Evolutionary conservation across 2,113 vertebrate species (phyloP), one percentile per base, ranked within the genome.

Genomic region (Gobio gobio): DNA sequence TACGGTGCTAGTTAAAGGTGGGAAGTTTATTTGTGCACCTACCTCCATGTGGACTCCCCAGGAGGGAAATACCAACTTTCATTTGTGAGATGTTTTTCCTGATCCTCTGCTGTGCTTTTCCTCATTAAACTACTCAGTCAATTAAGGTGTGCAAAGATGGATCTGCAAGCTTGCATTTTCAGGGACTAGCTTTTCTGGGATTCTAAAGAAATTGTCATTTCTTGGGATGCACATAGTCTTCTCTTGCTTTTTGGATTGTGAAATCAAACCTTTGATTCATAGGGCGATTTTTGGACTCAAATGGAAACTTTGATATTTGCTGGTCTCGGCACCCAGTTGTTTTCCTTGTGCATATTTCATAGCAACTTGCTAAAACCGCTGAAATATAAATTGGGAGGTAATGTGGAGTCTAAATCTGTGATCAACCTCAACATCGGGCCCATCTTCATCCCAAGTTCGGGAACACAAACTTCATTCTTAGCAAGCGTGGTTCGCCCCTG

Each of bases 401-500:
- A 83, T 58, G 81, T n/a, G 20, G 47, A 72, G 22, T 72, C 12
- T 43, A 83, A 72, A 73, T 24, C 51, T 56, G 47, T 83, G 64
- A 83, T 36, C 49, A 40, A 26, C 40, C 63, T 7, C 24, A 64
- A 0, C 43, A 8, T 29, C 49, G 58, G 33, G 54, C 58, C 22
- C 16, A 29, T 81, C 14, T 33, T 66, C 43, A 33, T 26, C 10
- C 24, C 24, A 63, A 47, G 10, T 45, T 80, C 14, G 3, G 10
- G 22, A 20, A 47, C 2, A 4, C 45, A 5, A 36, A 36, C 45
- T 54, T 54, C 16, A 54, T 82, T 72, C 13, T 43, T 58, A 12
- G 12, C n/a, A 18, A 70, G 54, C 83, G 87, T 77, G 85, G 89
- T 87, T 86, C n/a, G 92, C 89, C 85, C 89, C 90, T 88, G 88